Evolutionary conservation across 37 sponge, comb jelly and placozoan genomes (phyloP), one percentile per base, ranked within the genome.

Genomic region (Ianthella basta): DNA sequence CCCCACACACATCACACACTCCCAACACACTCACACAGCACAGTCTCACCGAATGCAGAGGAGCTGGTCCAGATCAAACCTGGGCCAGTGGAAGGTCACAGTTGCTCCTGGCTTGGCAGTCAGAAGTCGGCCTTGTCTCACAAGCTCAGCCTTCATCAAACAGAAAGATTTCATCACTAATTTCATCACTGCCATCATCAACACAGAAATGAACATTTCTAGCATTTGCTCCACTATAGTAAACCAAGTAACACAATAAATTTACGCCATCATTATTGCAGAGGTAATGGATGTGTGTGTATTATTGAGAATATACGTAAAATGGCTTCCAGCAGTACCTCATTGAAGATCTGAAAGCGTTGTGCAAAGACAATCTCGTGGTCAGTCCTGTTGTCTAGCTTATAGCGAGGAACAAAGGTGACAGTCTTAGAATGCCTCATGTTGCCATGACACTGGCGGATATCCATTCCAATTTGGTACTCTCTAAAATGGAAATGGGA

Each of bases 11-110:
- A 34, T 18, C 40, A 61, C 29, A 65, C 10, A 63, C 20, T 14
- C 75, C 1, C 24, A 55, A 12, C 56, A 83, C n/a, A 65, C 36
- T 15, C 74, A 38, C 40, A 39, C 35, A 33, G 12, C 27, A 34
- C 34, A 4, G 4, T 21, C 24, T 18, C 63, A 95, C 93, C 91
- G 86, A 38, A 96, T 39, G 67, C 95, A 87, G 38, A 96, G 87
- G 3, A 96, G 88, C 78, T 93, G 93, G 79, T 98, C 98, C 18
- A 89, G 84, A 61, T 98, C 98, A 38, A 73, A 63, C 36, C 98
- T 81, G 0, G 94, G 95, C 98, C 98, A 98, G 80, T 94, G 87
- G 85, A 96, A 98, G 63, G 94, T 84, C 63, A 88, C 50, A n/a
- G 94, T 40, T 18, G 96, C 93, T 56, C 81, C 65, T 39, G 96